Evolutionary conservation across 2,797 vertebrate genomes (phyloP).

Genomic region (Pipistrellus pygmaeus): DNA sequence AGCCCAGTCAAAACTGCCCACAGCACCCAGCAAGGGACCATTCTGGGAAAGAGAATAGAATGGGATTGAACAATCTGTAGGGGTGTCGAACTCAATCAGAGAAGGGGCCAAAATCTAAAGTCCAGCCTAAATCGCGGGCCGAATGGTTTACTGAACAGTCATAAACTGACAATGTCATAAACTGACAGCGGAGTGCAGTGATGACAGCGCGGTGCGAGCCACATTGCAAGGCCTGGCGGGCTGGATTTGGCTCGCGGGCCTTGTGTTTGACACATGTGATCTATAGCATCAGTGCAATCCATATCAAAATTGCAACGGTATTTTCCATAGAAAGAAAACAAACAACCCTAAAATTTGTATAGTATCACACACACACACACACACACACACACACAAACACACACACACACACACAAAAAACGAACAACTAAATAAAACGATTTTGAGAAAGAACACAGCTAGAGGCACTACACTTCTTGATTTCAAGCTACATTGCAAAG

Average conservation of each 20-base stretch:
- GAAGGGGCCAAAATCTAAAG: too few relatives aligned
- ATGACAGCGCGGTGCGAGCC: too few relatives aligned
- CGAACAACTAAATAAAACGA: neutral
- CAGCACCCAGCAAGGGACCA: slow-evolving; percentile 80
- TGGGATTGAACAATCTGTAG: neutral
- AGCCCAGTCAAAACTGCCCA: slow-evolving; percentile 86
- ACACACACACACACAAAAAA: too few relatives aligned
- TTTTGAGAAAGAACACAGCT: neutral
- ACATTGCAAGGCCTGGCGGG: too few relatives aligned
- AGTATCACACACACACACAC: neutral
- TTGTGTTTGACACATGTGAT: too few relatives aligned
- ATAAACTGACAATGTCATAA: too few relatives aligned
- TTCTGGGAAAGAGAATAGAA: slow-evolving; percentile 62
- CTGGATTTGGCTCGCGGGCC: too few relatives aligned
- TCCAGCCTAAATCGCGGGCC: too few relatives aligned
- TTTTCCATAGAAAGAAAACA: neutral
- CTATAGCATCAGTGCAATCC: neutral
- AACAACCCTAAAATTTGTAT: neutral
- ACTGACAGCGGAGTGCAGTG: too few relatives aligned
- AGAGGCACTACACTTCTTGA: neutral
- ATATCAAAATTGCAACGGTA: neutral
- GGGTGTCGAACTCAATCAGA: too few relatives aligned
- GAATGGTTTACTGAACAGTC: too few relatives aligned
- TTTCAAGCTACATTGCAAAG: slow-evolving; percentile 4
- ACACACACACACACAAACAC: too few relatives aligned